These are phyloP conservation scores for Esox masquinongy DNA, from an alignment of 2,797 vertebrate species.

Conservation along the genomic window DNA sequence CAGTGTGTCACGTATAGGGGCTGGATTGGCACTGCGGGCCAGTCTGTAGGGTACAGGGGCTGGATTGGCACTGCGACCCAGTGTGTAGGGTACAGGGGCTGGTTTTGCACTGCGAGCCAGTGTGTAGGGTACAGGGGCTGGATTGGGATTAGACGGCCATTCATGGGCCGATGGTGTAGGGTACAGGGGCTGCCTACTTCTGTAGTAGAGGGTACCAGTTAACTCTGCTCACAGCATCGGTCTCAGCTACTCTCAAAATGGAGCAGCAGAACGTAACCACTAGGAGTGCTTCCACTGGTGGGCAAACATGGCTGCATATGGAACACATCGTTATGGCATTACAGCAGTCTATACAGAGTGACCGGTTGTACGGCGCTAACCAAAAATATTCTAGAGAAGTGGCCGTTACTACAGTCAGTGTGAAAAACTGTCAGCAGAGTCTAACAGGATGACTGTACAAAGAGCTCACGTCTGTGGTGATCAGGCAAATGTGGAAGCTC, in stretches of 20 bases:
- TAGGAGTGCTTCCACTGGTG: constrained; percentile 59
- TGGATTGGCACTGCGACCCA: too few relatives aligned
- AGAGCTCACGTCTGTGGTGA: not conserved
- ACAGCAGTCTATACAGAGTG: not conserved
- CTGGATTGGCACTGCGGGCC: too few relatives aligned
- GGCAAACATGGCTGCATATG: not conserved
- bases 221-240: not conserved
- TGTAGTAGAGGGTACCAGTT: too few relatives aligned
- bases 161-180: too few relatives aligned
- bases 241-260: constrained; percentile 24
- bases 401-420: not conserved
- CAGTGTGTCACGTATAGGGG: too few relatives aligned
- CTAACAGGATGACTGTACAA: not conserved
- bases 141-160: too few relatives aligned
- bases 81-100: too few relatives aligned
- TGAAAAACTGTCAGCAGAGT: not conserved
- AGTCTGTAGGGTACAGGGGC: too few relatives aligned
- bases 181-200: too few relatives aligned
- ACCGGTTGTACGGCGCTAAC: too few relatives aligned
- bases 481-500: not conserved
- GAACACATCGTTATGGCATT: not conserved
- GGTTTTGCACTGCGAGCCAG: too few relatives aligned
- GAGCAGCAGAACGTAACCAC: constrained; percentile 2
- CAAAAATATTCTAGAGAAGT: not conserved
- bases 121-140: too few relatives aligned